phyloP scores from a whole-genome alignment of 2,888 invertebrate genomes.

The Pachymerium ferrugineum region DNA sequence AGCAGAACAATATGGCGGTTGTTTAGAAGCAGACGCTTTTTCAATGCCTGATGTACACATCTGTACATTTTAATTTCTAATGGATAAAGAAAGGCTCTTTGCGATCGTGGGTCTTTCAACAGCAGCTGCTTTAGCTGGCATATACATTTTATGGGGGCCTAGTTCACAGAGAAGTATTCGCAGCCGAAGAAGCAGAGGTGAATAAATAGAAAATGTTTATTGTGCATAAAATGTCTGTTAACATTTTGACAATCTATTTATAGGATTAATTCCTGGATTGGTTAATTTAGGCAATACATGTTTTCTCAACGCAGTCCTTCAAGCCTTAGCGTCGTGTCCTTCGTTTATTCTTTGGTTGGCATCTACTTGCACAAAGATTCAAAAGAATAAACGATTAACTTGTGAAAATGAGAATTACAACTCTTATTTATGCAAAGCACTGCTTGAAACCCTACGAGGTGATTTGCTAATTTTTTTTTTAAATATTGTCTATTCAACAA shows the following conservation, averaged over 20 bases:
- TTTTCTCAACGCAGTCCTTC: conserved; percentile 84
- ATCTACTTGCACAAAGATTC: background rate
- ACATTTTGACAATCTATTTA: background rate
- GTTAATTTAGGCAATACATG: conserved; percentile 89
- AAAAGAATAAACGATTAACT: background rate
- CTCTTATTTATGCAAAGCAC: background rate
- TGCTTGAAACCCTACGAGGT: conserved; percentile 1
- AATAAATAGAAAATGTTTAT: background rate
- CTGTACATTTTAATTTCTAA: background rate
- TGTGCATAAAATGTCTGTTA: no score
- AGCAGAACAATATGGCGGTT: background rate
- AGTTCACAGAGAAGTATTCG: background rate
- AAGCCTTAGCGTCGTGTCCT: conserved; percentile 82
- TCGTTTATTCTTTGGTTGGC: conserved; percentile 75
- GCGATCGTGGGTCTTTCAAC: background rate
- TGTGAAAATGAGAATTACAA: background rate
- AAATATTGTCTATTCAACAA: background rate
- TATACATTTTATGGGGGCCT: background rate
- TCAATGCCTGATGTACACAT: background rate
- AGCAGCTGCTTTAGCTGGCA: background rate
- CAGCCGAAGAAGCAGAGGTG: background rate
- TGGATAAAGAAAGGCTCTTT: background rate
- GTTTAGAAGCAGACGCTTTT: conserved; percentile 17
- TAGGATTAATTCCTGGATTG: conserved; percentile 57
- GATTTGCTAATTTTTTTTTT: background rate